phyloP scores from a whole-genome alignment of 2,113 vertebrate species.

The Psilopogon haemacephalus region DNA sequence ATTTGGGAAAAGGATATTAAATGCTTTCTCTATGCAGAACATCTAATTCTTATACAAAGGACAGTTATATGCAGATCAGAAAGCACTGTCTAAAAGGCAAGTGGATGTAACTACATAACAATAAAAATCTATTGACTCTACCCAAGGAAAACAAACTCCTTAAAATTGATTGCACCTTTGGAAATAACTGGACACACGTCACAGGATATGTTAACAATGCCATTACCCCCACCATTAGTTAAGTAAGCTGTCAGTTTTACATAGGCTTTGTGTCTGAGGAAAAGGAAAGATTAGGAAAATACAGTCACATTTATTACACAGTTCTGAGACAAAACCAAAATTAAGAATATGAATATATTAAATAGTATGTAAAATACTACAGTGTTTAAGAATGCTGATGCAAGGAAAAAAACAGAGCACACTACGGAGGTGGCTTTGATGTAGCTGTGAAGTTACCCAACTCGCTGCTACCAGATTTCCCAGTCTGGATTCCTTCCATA shows the following conservation, averaged over 20 bases:
- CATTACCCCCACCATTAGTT: not conserved
- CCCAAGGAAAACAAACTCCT: not conserved
- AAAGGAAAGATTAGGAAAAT: not conserved
- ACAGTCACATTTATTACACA: not conserved
- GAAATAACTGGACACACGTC: not conserved
- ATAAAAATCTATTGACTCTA: not conserved
- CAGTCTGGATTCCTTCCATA: not conserved
- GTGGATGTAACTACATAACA: not conserved
- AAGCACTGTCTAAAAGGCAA: not conserved
- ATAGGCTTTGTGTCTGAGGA: not conserved
- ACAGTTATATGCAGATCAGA: not conserved
- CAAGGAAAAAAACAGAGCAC: not conserved
- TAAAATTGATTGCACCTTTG: not conserved
- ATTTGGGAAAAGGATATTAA: not conserved
- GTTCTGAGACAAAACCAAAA: not conserved
- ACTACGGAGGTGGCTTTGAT: not conserved
- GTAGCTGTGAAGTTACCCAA: not conserved
- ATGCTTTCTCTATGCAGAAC: not conserved
- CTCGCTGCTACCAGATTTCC: not conserved
- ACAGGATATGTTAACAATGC: not conserved
- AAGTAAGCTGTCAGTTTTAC: not conserved
- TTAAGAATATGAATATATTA: not conserved
- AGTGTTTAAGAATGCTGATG: not conserved
- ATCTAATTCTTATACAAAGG: not conserved
- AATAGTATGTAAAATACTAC: not conserved